Evolutionary conservation across 1,140 invertebrate genomes (phyloP).

Genomic region (Scaptodrosophila lebanonensis): DNA sequence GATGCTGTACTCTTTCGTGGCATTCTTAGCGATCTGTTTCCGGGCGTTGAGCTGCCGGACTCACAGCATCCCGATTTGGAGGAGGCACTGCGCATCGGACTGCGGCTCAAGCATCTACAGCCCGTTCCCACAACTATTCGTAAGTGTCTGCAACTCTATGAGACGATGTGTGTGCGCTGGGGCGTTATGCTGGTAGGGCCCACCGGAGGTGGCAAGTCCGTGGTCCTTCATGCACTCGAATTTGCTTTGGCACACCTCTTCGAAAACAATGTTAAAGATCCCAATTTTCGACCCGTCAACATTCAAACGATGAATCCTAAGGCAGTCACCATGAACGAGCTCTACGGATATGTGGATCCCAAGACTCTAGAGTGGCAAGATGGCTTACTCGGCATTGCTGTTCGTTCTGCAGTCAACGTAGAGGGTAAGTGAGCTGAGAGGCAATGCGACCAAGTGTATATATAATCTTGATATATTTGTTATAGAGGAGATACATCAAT

Average conservation of each 20-base stretch:
- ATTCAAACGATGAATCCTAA: slow-evolving; percentile 91
- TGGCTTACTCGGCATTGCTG: slow-evolving; percentile 86
- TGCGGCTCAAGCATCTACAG: slow-evolving; percentile 80
- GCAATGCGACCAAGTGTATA: neutral
- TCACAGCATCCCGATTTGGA: slow-evolving; percentile 87
- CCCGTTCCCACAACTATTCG: slow-evolving; percentile 82
- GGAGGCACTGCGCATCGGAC: slow-evolving; percentile 78
- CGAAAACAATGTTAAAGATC: slow-evolving; percentile 79
- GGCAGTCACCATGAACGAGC: slow-evolving; percentile 90
- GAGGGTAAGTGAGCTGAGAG: slow-evolving; percentile 43
- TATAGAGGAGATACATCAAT: slow-evolving; percentile 84
- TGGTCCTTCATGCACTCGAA: slow-evolving; percentile 83
- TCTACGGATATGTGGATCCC: slow-evolving; percentile 92
- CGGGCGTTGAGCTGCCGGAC: slow-evolving; percentile 86
- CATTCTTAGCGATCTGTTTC: slow-evolving; percentile 93
- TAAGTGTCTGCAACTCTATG: slow-evolving; percentile 91
- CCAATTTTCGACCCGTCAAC: slow-evolving; percentile 81
- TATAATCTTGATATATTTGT: neutral
- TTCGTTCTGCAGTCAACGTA: slow-evolving; percentile 83
- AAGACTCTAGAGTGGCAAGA: slow-evolving; percentile 94
- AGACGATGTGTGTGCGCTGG: slow-evolving; percentile 94
- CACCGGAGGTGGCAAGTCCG: slow-evolving; percentile 89
- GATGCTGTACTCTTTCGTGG: slow-evolving; percentile 91
- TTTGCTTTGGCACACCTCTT: slow-evolving; percentile 82
- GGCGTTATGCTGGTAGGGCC: slow-evolving; percentile 96